Evolutionary conservation across 2,113 vertebrate genomes (phyloP), one percentile per base, ranked within the genome.

Genomic region (Atlantisia rogersi): DNA sequence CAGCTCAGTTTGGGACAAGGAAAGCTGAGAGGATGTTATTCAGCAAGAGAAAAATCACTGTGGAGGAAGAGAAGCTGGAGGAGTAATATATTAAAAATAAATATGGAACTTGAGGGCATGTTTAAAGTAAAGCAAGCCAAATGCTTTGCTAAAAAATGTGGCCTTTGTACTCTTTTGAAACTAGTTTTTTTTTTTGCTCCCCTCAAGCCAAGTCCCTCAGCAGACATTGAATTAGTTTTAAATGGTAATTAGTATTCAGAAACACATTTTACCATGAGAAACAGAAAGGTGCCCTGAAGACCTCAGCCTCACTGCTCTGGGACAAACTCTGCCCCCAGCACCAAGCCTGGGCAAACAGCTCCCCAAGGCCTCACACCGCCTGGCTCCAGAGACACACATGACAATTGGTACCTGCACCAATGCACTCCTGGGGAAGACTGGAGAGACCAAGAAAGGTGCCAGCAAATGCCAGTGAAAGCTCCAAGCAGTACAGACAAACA

Each of bases 1-100:
- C 90, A 94, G 71, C 48, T 70, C 74, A 89, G 35, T 88, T 94
- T 89, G 73, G 87, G 84, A 74, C 81, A 87, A 85, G 37, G 44
- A 92, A 88, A 82, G 74, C 37, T 46, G 32, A 70, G 28, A 2
- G 6, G 50, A 70, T 93, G 40, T 53, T 85, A 82, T 80, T 77
- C 70, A 82, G 70, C 67, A 73, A 87, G 37, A 50, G 28, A 89
- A 95, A 95, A 95, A 87, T 62, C 55, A 76, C 62, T 67, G 67
- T 55, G 63, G 53, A 91, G 70, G 70, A 95, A 91, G 62, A 91
- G 16, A 91, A 85, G 81, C 35, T 58, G 53, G 74, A 91, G 74
- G 10, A 91, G 44, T 64, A 93, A 92, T 37, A 58, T 12, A 89
- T 85, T 88, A 93, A 96, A 96, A 95, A 92, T 90, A 94, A 95